A percentile compares a stretch with the other conserved stretches of the same genome.
phyloP scores from a whole-genome alignment of 2,888 invertebrate genomes.

The Colletes collaris region DNA sequence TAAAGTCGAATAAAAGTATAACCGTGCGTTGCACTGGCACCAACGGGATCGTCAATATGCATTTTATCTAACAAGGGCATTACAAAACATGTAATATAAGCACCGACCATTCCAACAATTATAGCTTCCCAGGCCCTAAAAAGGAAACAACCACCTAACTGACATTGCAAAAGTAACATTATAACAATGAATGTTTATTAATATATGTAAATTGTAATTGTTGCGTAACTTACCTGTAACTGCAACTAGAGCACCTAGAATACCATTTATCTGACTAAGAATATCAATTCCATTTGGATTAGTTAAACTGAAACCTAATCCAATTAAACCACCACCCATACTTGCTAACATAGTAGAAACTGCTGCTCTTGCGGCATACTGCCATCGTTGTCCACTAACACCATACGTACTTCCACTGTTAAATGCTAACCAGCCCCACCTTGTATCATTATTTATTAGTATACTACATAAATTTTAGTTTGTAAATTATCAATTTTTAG shows the following conservation, averaged over 20 bases:
- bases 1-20: not conserved
- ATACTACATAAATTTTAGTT: not conserved
- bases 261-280: conserved; percentile 93
- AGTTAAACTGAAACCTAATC: conserved; percentile 85
- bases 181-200: not conserved
- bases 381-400: conserved; percentile 93
- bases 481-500: not conserved
- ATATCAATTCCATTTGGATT: conserved; percentile 90
- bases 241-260: conserved; percentile 93
- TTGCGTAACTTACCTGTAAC: conserved; percentile 87
- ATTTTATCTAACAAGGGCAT: conserved; percentile 91
- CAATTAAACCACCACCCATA: conserved; percentile 93
- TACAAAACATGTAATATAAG: conserved; percentile 87
- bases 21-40: conserved; percentile 95
- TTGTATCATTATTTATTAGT: conserved; percentile 45
- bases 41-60: conserved; percentile 95
- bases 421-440: conserved; percentile 98
- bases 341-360: conserved; percentile 96
- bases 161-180: conserved; percentile 21
- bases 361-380: conserved; percentile 94
- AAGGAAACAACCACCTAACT: conserved; percentile 91
- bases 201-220: not conserved
- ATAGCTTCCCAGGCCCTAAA: conserved; percentile 94
- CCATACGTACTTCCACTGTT: conserved; percentile 96
- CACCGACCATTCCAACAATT: conserved; percentile 92